Conservation (phyloP, 2,797 vertebrate genomes). For the Momotus momota region DNA sequence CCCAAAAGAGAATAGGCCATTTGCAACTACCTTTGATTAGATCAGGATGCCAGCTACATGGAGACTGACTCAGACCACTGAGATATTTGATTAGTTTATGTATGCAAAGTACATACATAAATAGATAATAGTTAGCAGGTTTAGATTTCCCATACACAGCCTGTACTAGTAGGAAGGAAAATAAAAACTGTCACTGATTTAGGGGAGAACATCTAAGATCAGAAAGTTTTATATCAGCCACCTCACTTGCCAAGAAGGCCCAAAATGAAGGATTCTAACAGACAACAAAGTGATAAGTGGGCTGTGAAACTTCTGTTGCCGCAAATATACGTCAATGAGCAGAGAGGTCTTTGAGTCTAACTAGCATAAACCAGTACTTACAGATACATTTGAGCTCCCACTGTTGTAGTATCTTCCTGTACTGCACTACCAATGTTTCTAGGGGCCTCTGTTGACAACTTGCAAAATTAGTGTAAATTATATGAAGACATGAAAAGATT, state of each 20-base stretch:
- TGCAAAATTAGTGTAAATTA: background rate
- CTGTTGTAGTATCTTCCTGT: background rate
- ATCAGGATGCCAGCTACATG: background rate
- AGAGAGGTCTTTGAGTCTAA: background rate
- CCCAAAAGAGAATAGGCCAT: background rate
- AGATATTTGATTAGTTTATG: background rate
- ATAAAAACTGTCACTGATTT: background rate
- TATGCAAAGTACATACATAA: background rate
- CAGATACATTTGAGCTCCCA: background rate
- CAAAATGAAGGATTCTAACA: background rate
- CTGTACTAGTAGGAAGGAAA: background rate
- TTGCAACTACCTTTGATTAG: background rate
- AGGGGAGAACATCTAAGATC: background rate
- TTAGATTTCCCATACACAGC: background rate
- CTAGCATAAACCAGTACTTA: background rate
- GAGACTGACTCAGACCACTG: background rate
- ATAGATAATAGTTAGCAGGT: background rate
- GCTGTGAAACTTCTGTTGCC: background rate
- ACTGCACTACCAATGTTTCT: background rate
- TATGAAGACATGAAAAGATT: background rate
- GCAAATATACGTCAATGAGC: rapidly evolving
- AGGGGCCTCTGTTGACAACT: background rate
- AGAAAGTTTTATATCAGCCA: background rate
- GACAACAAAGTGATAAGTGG: background rate
- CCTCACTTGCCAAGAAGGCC: background rate